A percentile compares a stretch with the other conserved stretches of the same genome.
phyloP scores from a whole-genome alignment of 2,888 invertebrate genomes.

The Malthinus seriepunctatus region DNA sequence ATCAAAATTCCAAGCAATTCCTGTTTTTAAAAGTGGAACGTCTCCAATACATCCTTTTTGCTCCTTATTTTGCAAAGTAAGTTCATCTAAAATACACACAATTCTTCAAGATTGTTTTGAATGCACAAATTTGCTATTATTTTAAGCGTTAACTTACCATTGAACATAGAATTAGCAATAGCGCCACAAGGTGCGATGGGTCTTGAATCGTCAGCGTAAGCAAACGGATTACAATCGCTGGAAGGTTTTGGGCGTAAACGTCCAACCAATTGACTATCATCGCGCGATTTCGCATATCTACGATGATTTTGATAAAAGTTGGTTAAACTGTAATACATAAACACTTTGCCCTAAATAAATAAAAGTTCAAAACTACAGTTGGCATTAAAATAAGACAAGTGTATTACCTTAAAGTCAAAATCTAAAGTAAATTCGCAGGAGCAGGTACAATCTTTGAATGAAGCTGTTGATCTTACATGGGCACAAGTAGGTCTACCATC shows the following conservation, averaged over 20 bases:
- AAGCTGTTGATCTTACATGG: conserved; percentile 59
- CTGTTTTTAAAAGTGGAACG: conserved; percentile 75
- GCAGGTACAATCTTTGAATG: conserved; percentile 58
- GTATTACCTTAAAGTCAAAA: conserved; percentile 67
- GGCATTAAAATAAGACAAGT: no score
- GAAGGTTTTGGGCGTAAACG: conserved; percentile 66
- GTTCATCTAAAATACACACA: conserved; percentile 35
- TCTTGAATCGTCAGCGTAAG: conserved; percentile 53
- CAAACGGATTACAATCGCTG: conserved; percentile 84
- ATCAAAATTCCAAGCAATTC: conserved; percentile 98
- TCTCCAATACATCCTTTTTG: neutral
- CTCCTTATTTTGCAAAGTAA: conserved; percentile 38
- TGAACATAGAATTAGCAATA: conserved; percentile 98
- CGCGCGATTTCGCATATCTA: conserved; percentile 93
- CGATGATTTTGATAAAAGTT: conserved; percentile 99
- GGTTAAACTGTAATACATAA: conserved; percentile 95
- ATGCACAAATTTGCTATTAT: no score
- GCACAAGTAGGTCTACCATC: conserved; percentile 64
- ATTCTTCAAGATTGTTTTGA: neutral
- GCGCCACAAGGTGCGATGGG: conserved; percentile 97
- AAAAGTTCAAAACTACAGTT: neutral
- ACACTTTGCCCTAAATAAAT: conserved; percentile 75
- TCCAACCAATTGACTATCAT: conserved; percentile 92
- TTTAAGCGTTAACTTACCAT: conserved; percentile 69
- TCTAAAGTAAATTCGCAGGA: conserved; percentile 68